Base-by-base conservation (phyloP, 1,140 invertebrate genomes). In the Lordiphosa stackelbergi region DNA sequence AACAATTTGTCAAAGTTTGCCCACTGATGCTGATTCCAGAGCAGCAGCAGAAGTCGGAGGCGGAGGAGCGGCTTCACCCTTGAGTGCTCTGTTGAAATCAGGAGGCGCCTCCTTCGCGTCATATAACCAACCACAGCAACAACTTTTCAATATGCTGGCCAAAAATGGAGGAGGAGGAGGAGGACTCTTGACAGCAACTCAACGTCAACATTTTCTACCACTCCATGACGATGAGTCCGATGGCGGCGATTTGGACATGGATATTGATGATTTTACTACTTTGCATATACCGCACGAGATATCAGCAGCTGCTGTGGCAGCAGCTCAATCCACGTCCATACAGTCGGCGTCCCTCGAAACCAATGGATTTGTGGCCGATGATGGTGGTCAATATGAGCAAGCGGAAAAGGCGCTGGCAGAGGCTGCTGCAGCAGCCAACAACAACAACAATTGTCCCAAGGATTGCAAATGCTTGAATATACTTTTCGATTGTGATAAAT, bases 401-500 rank as follows among this genome's bases (percentile, higher is more conserved):
- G 85, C 75, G 6, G 69, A 85, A 13, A 71, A 69, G 38, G 79
- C 62, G 8, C 56, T 85, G 19, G 69, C 73, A 13, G 72, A 72
- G 8, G 64, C 75, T 7, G 66, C 65, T 1, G 75, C 53, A 38
- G 35, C 54, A 40, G 54, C 62, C 36, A 85, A 77, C 49, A 65
- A 75, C 46, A 84, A 71, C 52, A 63, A 59, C 6, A 64, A 78
- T 51, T 92, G 91, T 62, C 90, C 90, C 46, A 87, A 88, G 68
- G 89, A 89, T 81, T 92, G 91, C 78, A 89, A 88, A 66, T 92
- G 91, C 73, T 87, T 91, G 43, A 88, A 89, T 64, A 86, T 89
- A 42, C 90, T 89, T 72, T 90, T 92, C 37, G 90, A 91, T 85
- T 92, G 91, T 89, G 89, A 89, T 56, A 89, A 90, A 64, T 89